Conservation (phyloP, 2,888 invertebrate genomes). For the Phyllotreta cruciferae region DNA sequence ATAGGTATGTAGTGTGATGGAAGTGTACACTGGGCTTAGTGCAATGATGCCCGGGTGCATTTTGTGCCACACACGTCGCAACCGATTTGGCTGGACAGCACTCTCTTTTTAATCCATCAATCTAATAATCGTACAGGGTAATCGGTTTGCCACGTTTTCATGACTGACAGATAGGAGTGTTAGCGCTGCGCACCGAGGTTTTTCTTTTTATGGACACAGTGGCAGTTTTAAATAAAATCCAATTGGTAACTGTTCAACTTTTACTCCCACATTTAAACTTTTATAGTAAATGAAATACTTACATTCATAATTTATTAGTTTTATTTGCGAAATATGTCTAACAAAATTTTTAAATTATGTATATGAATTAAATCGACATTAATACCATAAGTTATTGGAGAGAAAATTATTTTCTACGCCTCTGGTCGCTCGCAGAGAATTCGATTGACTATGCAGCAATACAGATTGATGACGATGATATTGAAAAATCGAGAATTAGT, state of each 20-base stretch:
- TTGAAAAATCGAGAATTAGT: constrained; percentile 31
- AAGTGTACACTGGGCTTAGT: background rate
- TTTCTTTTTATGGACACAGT: constrained; percentile 13
- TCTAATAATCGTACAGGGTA: constrained; percentile 33
- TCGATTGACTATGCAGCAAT: constrained; percentile 3
- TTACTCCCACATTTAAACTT: no score
- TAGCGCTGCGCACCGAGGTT: constrained; percentile 16
- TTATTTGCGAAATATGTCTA: no score
- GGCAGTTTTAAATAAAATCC: background rate
- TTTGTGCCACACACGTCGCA: constrained; percentile 36
- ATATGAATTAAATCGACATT: no score
- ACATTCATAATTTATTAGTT: no score
- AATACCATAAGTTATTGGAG: no score
- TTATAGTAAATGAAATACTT: no score
- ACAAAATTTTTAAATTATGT: no score
- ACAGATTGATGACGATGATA: constrained; percentile 29
- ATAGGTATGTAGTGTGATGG: no score
- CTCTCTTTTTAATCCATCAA: constrained; percentile 40
- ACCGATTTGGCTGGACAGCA: constrained; percentile 36
- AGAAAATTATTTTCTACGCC: background rate
- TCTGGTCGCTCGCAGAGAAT: background rate
- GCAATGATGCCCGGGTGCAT: constrained; percentile 27
- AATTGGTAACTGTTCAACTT: no score
- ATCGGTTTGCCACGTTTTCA: constrained; percentile 38
- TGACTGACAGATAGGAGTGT: constrained; percentile 35